Base-by-base conservation (phyloP, 2,797 vertebrate genomes). In the Trematomus bernacchii region DNA sequence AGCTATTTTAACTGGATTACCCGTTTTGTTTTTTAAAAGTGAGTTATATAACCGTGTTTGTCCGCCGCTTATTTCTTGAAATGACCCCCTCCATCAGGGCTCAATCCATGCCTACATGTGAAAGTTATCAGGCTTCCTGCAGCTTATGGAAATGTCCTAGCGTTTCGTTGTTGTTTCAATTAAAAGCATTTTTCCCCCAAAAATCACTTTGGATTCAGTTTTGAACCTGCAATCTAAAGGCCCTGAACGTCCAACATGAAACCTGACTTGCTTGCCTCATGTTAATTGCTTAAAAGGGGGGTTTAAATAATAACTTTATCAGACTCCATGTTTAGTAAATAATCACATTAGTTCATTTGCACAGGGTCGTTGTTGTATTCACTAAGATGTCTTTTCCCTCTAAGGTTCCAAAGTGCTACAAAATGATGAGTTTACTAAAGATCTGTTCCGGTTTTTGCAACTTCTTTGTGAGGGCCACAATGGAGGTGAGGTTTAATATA, bases 401-500 rank as follows among this genome's bases (percentile, higher is more conserved):
- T 23, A 92, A 99, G 98, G 97, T 94, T 97, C 99, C 89, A 99
- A 99, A 91, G 98, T 99, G 63, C 96, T 99, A 76, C 97, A 97
- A 92, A 98, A 99, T 64, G 97, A 99, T 76, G 98, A 99, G 87
- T 99, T 99, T 91, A 99, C 98, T 47, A 96, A 96, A 91, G 98
- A 99, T 93, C 95, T 99, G 44, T 99, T 99, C 93, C 95, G 98
- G 85, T 99, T 99, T 95, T 96, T 99, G 76, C 98, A 99, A 91
- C 96, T 99, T 82, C 96, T 99, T 10, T 99, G 98, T 87, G 98
- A 99, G 96, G 98, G 98, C 9, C 98, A 99, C 92, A 99, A 99
- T 64, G 96, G 96, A 77, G 98, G 98, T 99, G 92, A 95, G 97
- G 57, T 3, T 10, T 27, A 27, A 5, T 27, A 3, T 44, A 19